Evolutionary conservation across 2,113 vertebrate species (phyloP), one percentile per base, ranked within the genome.

Genomic region (Rattus rattus): DNA sequence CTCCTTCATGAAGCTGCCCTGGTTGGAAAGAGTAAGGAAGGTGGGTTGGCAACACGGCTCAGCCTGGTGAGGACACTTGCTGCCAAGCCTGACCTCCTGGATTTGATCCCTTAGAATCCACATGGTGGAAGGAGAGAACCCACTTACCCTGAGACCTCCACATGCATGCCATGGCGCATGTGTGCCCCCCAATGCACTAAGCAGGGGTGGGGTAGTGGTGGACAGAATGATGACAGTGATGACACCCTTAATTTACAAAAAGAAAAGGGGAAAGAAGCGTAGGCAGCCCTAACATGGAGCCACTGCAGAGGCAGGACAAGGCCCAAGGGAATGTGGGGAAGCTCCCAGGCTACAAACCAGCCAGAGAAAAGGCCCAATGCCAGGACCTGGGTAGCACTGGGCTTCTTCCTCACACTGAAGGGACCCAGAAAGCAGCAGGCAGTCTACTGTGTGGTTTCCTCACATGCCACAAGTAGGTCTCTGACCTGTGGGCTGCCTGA

Each of bases 401-500:
- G 54, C 30, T 11, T 20, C 33, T n/a, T 96, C 81, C 85, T 54
- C 5, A 30, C 20, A 28, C n/a, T 5, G 76, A 43, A 85, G 10
- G 28, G 63, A 73, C 63, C 5, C 11, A 7, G 1, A 0, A 13
- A 39, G 61, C n/a, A 72, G 80, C 59, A 47, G 0, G 7, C 30
- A n/a, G 1, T 12, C 2, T 30, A 16, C 47, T 30, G 26, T 0
- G 5, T 0, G 5, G 49, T 67, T 28, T 39, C 54, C 28, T 54
- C 0, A 19, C 47, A 19, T 83, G 54, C 19, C n/a, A 61, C 19
- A 83, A 56, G n/a, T 1, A 2, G 9, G 26, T 0, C 4, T 76
- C 43, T 72, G 65, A 4, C 20, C 65, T 33, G 54, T 24, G 9
- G 7, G 54, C 12, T 28, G 30, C 76, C 49, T 81, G 5, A 75